Percentiles rank a stretch among this genome's conserved stretches.
Conservation (phyloP, 2,797 vertebrate genomes). For the Leptatherina wallacei region DNA sequence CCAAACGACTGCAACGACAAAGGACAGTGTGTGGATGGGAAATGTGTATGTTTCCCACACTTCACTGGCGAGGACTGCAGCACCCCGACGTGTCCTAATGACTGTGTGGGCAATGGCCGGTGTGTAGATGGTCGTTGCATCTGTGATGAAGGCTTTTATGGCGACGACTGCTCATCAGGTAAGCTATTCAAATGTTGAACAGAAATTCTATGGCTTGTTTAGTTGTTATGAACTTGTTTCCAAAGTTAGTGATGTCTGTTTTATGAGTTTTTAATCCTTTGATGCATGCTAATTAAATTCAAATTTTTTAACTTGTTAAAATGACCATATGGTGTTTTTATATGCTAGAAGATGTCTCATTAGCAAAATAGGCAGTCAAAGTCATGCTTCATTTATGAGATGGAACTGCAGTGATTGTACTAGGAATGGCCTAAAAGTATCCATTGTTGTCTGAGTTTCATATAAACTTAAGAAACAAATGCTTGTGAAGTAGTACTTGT, state of each 20-base stretch:
- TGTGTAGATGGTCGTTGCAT: constrained; percentile 88
- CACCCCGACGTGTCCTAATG: constrained; percentile 79
- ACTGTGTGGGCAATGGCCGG: constrained; percentile 86
- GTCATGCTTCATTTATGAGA: not conserved
- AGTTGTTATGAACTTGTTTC: not conserved
- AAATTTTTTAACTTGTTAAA: not conserved
- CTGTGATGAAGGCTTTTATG: constrained; percentile 86
- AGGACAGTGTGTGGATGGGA: constrained; percentile 84
- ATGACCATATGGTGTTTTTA: not conserved
- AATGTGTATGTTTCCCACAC: constrained; percentile 85
- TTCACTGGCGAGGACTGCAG: constrained; percentile 86
- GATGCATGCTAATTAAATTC: not conserved
- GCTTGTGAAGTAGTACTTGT: not conserved
- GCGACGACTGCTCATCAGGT: constrained; percentile 86
- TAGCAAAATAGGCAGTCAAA: not conserved
- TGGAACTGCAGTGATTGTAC: not conserved
- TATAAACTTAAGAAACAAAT: not conserved
- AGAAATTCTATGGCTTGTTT: not conserved
- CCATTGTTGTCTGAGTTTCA: not conserved
- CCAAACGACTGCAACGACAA: constrained; percentile 87
- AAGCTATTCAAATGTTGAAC: constrained; percentile 28
- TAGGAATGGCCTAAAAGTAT: not conserved
- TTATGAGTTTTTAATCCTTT: not conserved
- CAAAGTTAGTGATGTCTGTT: not conserved
- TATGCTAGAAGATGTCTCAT: not conserved